A percentile compares a stretch with the other conserved stretches of the same genome.
Evolutionary conservation across 2,797 vertebrate species (phyloP).

Genomic region (Neomorphus geoffroyi): DNA sequence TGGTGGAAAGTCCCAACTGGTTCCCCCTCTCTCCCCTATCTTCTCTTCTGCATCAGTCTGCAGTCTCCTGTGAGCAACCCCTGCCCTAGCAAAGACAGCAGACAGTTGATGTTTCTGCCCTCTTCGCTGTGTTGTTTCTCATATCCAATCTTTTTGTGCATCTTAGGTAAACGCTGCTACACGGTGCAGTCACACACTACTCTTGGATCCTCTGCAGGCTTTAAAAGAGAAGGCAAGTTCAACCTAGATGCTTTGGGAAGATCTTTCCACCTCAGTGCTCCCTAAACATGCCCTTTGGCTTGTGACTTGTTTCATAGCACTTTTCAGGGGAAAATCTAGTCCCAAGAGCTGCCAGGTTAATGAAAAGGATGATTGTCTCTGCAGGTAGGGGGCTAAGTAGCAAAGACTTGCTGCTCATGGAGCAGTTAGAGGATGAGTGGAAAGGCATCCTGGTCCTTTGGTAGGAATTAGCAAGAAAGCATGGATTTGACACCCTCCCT

Average conservation of each 20-base stretch:
- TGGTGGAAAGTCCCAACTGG: too few relatives aligned
- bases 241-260: neutral
- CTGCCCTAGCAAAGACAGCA: neutral
- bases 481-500: rapidly evolving
- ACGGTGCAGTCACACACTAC: rapidly evolving
- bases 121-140: neutral
- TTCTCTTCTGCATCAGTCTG: neutral
- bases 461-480: neutral
- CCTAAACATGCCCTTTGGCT: neutral
- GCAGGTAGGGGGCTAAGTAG: neutral
- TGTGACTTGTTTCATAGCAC: neutral
- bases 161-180: neutral
- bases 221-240: neutral
- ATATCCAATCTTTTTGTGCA: neutral
- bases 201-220: neutral
- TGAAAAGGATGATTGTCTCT: neutral
- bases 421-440: neutral
- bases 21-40: neutral
- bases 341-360: neutral
- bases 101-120: neutral
- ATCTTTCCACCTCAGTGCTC: neutral
- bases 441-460: neutral
- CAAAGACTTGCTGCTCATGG: neutral
- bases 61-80: neutral
- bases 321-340: neutral